Evolutionary conservation across 2,797 vertebrate species (phyloP).

Genomic region (Steatocranus sp.): DNA sequence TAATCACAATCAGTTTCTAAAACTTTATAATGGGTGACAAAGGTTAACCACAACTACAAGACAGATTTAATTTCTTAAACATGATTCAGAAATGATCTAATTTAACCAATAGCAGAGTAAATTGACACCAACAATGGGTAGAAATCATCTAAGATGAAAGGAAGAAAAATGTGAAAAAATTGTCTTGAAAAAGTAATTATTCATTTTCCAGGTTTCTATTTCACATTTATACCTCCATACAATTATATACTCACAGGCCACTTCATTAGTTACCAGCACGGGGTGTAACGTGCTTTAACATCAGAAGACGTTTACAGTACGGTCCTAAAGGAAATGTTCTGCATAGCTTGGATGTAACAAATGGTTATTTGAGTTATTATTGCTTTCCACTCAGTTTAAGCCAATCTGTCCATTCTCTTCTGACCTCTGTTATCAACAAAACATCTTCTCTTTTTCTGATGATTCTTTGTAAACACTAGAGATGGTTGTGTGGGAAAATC

Average conservation of each 20-base stretch:
- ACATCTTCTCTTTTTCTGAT: background rate
- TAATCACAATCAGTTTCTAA: background rate
- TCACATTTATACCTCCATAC: background rate
- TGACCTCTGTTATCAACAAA: background rate
- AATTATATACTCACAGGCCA: background rate
- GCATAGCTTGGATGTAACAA: background rate
- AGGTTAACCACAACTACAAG: background rate
- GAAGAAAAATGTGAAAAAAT: background rate
- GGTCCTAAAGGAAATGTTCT: background rate
- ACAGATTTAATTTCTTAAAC: background rate
- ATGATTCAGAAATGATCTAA: background rate
- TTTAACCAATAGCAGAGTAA: background rate
- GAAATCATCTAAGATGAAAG: background rate
- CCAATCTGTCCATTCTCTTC: background rate
- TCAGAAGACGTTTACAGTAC: background rate
- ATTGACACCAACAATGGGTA: fast-evolving
- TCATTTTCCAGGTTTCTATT: fast-evolving
- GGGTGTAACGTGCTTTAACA: background rate
- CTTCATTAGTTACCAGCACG: background rate
- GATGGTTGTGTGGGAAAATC: background rate
- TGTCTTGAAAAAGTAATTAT: fast-evolving
- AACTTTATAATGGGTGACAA: background rate
- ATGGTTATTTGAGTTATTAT: background rate
- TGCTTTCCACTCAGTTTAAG: background rate
- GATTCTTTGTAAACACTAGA: background rate